Base-by-base conservation (phyloP, 2,888 invertebrate species). In the Eupeodes latifasciatus region DNA sequence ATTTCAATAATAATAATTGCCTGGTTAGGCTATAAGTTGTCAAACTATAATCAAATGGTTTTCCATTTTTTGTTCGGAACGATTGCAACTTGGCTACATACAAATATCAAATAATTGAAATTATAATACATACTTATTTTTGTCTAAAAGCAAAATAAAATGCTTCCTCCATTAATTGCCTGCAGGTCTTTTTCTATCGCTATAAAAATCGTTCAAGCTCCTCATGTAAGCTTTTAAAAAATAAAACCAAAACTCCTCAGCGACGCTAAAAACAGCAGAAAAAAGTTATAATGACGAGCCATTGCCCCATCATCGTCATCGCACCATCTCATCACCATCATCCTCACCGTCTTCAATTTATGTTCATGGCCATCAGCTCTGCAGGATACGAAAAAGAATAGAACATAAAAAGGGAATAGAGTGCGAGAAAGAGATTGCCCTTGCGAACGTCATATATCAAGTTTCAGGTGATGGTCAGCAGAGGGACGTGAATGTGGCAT, bases 361-460 rank as follows among this genome's bases (percentile, higher is more conserved):
- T 82, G 78, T 79, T 64, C 78, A 78, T 82, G 79, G 78, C 82
- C 78, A 82, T 67, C 81, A 77, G 16, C 53, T 55, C 53, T 49
- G 40, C 40, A 40, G 40, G 40, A 59, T 27, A 27, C 27, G 40
- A 55, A 11, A 12, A 66, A 53, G 40, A 12, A 44, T 34, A 40
- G 19, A 53, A 72, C 47, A 51, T 47, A 19, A 71, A 81, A 47
- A 14, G 61, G 44, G 40, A 27, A 40, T n/a, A 71, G 66, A 67
- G 82, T 79, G 82, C 81, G 16, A 82, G 78, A 86, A 69, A 69
- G 74, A 82, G 86, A 75, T 86, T 86, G 86, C 82, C 78, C 82
- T 75, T 74, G 64, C 75, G 81, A 77, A 74, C 79, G 79, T 74
- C 82, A 82, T 82, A 69, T 75, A 82, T 86, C 71, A 86, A 82